phyloP scores from a whole-genome alignment of 2,113 vertebrate genomes.

The Nansenia antarctica region DNA sequence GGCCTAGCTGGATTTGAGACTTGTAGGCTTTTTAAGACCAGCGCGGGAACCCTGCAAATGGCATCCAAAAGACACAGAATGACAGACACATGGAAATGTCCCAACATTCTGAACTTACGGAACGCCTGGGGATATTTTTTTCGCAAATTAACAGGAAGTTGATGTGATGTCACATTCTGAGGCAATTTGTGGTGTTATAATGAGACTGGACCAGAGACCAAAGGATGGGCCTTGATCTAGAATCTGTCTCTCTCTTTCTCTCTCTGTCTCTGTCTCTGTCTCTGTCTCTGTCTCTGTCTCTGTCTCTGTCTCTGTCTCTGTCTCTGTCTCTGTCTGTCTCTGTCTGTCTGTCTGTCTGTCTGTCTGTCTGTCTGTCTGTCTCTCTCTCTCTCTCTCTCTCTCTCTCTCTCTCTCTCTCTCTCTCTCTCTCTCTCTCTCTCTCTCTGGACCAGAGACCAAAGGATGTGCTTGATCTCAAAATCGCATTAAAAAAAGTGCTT shows the following conservation, averaged over 20 bases:
- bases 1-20: no score
- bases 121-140: no score
- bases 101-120: not conserved
- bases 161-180: no score
- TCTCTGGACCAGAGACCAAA: no score
- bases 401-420: no score
- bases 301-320: not conserved
- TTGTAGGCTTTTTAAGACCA: no score
- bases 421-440: no score
- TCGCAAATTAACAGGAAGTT: conserved; percentile 25
- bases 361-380: not conserved
- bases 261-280: not conserved
- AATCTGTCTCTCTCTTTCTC: not conserved
- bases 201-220: conserved; percentile 11
- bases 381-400: not conserved
- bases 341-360: not conserved
- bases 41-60: no score
- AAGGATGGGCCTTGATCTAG: not conserved
- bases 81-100: not conserved
- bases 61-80: not conserved
- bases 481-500: no score
- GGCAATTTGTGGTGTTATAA: conserved; percentile 17
- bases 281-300: not conserved
- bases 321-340: not conserved
- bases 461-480: no score